These are phyloP conservation scores for Cyphomyrus discorhynchus DNA, from an alignment of 2,113 vertebrate species.

Conservation along the genomic window DNA sequence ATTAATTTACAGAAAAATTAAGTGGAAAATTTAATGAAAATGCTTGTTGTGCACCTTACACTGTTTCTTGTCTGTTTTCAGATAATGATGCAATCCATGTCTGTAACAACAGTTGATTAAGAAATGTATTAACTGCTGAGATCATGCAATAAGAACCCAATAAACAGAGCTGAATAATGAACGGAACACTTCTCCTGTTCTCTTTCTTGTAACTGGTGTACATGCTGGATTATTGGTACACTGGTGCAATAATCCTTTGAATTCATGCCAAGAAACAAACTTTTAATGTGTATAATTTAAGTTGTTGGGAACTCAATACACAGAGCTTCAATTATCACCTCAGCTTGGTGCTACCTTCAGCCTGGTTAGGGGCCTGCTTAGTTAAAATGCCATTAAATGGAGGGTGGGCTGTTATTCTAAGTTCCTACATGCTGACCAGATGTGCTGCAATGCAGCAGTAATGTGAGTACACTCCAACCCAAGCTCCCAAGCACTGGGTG, in stretches of 20 bases:
- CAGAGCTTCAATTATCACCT: neutral
- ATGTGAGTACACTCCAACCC: constrained; percentile 27
- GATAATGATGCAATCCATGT: constrained; percentile 38
- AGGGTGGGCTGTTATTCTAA: neutral
- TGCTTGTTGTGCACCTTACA: constrained; percentile 55
- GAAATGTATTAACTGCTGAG: constrained; percentile 56
- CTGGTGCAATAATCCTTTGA: neutral
- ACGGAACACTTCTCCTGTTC: constrained; percentile 13
- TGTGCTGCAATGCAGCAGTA: constrained; percentile 54
- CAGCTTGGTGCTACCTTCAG: neutral
- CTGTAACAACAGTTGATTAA: constrained; percentile 50
- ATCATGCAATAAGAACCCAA: constrained; percentile 59
- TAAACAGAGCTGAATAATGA: constrained; percentile 54
- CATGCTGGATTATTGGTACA: neutral
- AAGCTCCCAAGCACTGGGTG: constrained; percentile 18
- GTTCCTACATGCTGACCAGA: constrained; percentile 1
- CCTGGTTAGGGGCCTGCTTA: neutral
- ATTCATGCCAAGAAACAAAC: neutral
- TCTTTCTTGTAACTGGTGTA: neutral
- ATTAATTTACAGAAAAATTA: constrained; percentile 33
- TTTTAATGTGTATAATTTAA: neutral
- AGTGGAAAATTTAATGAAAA: constrained; percentile 41
- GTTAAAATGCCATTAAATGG: neutral
- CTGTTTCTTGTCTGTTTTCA: constrained; percentile 26
- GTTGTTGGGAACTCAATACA: neutral